Conservation (phyloP, 1,140 invertebrate genomes). For the Archivesica marissinica region DNA sequence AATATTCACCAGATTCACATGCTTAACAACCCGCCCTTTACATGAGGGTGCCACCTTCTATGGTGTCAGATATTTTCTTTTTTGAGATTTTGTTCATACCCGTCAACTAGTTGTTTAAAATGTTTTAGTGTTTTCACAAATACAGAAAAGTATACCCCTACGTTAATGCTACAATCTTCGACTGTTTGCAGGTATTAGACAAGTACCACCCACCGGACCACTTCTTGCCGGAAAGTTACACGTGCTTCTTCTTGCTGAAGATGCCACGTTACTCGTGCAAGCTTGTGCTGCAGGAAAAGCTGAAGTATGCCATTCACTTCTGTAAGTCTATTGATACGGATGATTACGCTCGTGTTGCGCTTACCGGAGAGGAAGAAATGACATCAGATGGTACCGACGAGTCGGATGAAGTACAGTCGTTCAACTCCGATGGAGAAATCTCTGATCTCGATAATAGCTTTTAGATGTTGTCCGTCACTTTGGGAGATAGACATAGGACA, state of each 20-base stretch:
- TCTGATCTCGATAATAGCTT: constrained; percentile 38
- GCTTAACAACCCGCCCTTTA: too few relatives aligned
- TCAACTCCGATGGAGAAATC: constrained; percentile 78
- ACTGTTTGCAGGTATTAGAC: constrained; percentile 92
- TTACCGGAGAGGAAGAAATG: constrained; percentile 82
- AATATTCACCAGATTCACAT: too few relatives aligned
- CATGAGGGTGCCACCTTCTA: too few relatives aligned
- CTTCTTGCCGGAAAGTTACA: constrained; percentile 98
- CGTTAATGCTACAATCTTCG: background rate
- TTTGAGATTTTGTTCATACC: too few relatives aligned
- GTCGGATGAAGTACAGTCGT: constrained; percentile 75
- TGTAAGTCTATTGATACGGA: constrained; percentile 99
- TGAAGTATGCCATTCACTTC: constrained; percentile 99
- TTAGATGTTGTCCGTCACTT: background rate
- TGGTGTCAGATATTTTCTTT: too few relatives aligned
- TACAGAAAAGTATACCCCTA: too few relatives aligned
- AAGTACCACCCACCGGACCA: constrained; percentile 98
- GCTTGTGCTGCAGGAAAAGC: constrained; percentile 95
- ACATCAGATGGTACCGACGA: constrained; percentile 79
- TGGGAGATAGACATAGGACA: background rate
- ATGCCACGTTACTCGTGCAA: constrained; percentile 99
- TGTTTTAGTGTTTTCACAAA: too few relatives aligned
- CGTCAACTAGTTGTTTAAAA: too few relatives aligned
- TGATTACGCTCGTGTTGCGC: constrained; percentile 96
- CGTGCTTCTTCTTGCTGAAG: constrained; percentile 98